phyloP scores from a whole-genome alignment of 23 tunicate species.

The Aplidium turbinatum region DNA sequence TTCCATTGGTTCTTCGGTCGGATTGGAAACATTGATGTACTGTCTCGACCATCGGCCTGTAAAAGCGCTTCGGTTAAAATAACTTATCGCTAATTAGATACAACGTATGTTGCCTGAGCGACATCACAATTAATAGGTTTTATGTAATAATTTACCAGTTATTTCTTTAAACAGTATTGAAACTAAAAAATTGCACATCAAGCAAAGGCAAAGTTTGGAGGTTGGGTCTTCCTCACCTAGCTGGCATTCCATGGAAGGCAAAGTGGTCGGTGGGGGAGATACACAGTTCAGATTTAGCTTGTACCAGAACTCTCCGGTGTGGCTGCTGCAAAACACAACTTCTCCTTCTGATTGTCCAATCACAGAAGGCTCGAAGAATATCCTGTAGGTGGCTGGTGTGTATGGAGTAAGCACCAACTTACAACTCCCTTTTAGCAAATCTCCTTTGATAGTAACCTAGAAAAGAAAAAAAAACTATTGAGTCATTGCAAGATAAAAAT shows the following conservation, averaged over 20 bases:
- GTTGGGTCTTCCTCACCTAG: conserved; percentile 73
- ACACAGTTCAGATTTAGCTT: conserved; percentile 53
- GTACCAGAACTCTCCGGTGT: conserved; percentile 99
- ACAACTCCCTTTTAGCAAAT: conserved; percentile 49
- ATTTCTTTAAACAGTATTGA: too few species aligned
- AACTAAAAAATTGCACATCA: too few species aligned
- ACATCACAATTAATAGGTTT: too few species aligned
- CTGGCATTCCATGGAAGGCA: conserved; percentile 86
- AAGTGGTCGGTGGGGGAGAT: conserved; percentile 63
- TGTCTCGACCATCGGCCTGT: conserved; percentile 82
- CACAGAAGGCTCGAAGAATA: conserved; percentile 50
- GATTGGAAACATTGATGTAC: conserved; percentile 66
- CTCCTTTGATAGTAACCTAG: conserved; percentile 48
- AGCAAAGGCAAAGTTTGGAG: too few species aligned
- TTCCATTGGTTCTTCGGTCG: conserved; percentile 68
- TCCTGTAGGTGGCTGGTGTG: conserved; percentile 46
- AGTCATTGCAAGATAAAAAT: too few species aligned
- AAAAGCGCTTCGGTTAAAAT: too few species aligned
- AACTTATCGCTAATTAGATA: too few species aligned
- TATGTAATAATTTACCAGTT: too few species aligned
- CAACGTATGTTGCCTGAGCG: too few species aligned
- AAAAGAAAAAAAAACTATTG: not conserved
- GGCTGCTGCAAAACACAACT: conserved; percentile 64
- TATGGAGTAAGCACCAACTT: conserved; percentile 43
- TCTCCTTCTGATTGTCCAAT: conserved; percentile 46